A percentile compares a stretch with the other conserved stretches of the same genome.
These are phyloP conservation scores for Keiferia lycopersicella DNA, from an alignment of 2,888 invertebrate species.

Conservation along the genomic window DNA sequence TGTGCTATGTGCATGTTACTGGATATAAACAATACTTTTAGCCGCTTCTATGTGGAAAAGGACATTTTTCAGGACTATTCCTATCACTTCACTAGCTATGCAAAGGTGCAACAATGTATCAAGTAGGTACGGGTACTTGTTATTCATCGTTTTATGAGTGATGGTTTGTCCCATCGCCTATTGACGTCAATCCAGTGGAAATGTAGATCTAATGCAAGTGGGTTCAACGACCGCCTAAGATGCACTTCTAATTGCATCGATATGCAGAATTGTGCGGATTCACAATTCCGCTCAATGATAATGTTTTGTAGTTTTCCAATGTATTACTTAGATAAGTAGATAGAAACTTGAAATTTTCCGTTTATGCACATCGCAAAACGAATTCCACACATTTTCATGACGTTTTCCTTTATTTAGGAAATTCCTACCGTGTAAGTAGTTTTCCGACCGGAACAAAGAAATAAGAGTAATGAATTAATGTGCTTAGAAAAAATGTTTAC, in stretches of 20 bases:
- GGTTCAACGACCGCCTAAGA: conserved; percentile 49
- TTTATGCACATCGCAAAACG: conserved; percentile 6
- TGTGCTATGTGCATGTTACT: too few species aligned
- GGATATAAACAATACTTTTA: too few species aligned
- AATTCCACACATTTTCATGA: background rate
- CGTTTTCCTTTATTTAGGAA: background rate
- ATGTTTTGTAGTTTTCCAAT: conserved; percentile 27
- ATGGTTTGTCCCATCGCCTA: conserved; percentile 23
- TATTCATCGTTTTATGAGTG: conserved; percentile 45
- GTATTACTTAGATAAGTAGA: too few species aligned
- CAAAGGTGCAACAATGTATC: conserved; percentile 1
- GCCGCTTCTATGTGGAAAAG: background rate
- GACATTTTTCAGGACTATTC: background rate
- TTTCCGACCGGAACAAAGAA: background rate
- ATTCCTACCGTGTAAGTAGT: background rate
- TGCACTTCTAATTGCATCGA: conserved; percentile 34
- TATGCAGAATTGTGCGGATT: conserved; percentile 33
- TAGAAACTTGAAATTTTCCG: conserved; percentile 25
- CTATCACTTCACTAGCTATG: background rate
- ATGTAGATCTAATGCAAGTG: conserved; percentile 41
- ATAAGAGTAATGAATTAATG: background rate
- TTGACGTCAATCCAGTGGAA: conserved; percentile 54
- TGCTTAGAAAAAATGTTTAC: background rate
- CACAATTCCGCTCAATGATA: conserved; percentile 28
- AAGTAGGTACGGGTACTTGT: conserved; percentile 57